A percentile compares a stretch with the other conserved stretches of the same genome.
phyloP scores from a whole-genome alignment of 2,113 vertebrate genomes.

The Brachyhypopomus occidentalis region DNA sequence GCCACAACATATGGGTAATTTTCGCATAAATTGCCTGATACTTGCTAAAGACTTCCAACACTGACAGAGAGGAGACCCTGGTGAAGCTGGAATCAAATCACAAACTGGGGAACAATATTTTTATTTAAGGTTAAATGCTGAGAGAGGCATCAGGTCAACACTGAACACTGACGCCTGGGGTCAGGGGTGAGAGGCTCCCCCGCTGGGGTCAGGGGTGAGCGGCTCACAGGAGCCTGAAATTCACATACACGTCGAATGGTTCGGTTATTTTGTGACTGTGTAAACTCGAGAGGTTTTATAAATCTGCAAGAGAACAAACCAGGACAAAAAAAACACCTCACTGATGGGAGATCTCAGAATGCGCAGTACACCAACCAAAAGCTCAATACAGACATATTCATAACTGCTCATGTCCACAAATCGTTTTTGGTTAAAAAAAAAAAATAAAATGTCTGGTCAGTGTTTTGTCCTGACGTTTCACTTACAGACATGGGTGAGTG shows the following conservation, averaged over 20 bases:
- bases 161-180: too few relatives aligned
- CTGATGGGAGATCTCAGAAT: background rate
- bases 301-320: background rate
- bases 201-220: background rate
- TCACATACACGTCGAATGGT: background rate
- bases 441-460: background rate
- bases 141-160: conserved; percentile 53
- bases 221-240: background rate
- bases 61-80: too few relatives aligned
- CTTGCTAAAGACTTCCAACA: too few relatives aligned
- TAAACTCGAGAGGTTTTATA: background rate
- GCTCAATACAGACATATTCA: background rate
- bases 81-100: too few relatives aligned
- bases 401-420: background rate
- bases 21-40: too few relatives aligned
- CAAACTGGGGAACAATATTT: too few relatives aligned
- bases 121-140: too few relatives aligned
- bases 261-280: background rate
- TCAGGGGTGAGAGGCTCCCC: background rate
- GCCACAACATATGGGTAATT: too few relatives aligned
- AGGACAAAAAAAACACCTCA: background rate
- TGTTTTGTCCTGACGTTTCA: background rate
- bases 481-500: background rate
- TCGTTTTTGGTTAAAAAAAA: background rate
- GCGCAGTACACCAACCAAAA: background rate